Evolutionary conservation across 2,888 invertebrate species (phyloP).

Genomic region (Neoaliturus tenellus): DNA sequence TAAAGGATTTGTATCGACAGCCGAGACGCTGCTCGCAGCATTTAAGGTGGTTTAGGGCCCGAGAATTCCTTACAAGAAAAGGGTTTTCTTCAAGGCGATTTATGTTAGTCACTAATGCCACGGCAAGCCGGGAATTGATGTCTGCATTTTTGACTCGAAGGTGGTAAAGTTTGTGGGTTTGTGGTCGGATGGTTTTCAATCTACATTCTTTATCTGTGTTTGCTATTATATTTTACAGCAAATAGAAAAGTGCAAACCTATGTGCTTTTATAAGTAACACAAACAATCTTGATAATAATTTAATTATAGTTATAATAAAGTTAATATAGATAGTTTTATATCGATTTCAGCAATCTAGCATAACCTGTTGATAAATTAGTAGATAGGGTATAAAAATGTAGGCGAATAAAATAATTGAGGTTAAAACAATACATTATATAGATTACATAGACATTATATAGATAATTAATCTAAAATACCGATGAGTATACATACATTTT

Average conservation of each 20-base stretch:
- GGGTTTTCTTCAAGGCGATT: constrained; percentile 26
- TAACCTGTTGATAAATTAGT: too few species aligned
- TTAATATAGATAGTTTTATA: too few species aligned
- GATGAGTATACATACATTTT: too few species aligned
- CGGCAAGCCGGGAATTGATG: background rate
- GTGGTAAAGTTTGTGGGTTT: background rate
- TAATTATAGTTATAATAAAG: too few species aligned
- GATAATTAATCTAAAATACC: too few species aligned
- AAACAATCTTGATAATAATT: background rate
- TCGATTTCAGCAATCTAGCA: too few species aligned
- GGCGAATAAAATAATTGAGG: too few species aligned
- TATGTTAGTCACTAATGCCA: constrained; percentile 23
- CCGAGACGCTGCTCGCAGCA: constrained; percentile 26
- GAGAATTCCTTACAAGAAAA: constrained; percentile 32
- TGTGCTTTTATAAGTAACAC: background rate
- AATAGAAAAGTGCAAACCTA: background rate
- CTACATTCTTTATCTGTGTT: too few species aligned
- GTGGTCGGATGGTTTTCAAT: background rate
- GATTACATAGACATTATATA: too few species aligned
- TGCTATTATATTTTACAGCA: background rate
- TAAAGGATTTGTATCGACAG: constrained; percentile 52
- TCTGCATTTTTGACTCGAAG: background rate
- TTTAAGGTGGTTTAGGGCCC: constrained; percentile 46
- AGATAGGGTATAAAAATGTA: too few species aligned
- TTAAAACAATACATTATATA: too few species aligned